Percentiles rank a stretch among this genome's conserved stretches.
These are phyloP conservation scores for Hipposideros armiger DNA, from an alignment of 2,113 vertebrate species.

Conservation along the genomic window DNA sequence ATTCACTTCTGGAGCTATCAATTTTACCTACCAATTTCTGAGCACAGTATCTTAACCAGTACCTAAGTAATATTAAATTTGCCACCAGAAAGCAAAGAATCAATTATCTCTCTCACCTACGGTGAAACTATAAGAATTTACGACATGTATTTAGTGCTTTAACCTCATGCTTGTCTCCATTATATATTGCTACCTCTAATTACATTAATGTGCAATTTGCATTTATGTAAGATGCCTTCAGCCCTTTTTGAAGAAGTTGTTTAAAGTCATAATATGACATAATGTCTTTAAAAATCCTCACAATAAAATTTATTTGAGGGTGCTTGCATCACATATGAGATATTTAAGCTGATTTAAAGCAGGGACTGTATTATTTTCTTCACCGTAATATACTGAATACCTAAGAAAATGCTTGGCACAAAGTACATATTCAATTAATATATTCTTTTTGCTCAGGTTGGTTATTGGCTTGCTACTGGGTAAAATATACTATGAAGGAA, in stretches of 20 bases:
- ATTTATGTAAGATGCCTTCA: background rate
- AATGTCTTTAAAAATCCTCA: background rate
- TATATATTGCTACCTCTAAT: background rate
- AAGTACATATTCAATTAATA: background rate
- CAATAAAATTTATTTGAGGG: background rate
- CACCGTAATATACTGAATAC: background rate
- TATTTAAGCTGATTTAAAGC: background rate
- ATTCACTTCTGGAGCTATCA: background rate
- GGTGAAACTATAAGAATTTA: background rate
- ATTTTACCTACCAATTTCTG: conserved; percentile 2
- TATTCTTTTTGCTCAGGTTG: background rate
- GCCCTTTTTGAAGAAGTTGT: background rate
- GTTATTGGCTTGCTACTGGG: background rate
- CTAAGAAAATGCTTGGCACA: background rate
- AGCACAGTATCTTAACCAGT: background rate
- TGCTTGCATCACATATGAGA: background rate
- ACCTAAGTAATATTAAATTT: background rate
- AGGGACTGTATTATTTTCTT: background rate
- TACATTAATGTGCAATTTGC: background rate
- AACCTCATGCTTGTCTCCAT: background rate
- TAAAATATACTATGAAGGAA: background rate
- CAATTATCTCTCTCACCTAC: background rate
- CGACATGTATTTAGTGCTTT: background rate
- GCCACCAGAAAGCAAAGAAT: background rate
- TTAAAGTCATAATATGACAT: background rate